Evolutionary conservation across 1,140 invertebrate species (phyloP), one percentile per base, ranked within the genome.

Genomic region (Plodia interpunctella): DNA sequence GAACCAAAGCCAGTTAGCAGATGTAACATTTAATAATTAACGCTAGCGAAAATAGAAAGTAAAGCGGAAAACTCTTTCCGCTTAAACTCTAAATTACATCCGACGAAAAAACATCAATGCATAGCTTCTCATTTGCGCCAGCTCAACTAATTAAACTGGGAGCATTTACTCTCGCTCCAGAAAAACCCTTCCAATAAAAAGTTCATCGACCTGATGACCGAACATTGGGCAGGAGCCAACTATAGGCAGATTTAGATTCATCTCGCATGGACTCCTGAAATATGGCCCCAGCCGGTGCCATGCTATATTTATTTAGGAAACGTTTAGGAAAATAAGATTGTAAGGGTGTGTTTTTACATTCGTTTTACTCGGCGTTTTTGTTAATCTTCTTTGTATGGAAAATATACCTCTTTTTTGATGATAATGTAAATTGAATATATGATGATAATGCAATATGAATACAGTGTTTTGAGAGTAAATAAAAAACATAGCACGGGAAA

Each of bases 191-290:
- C 54, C 49, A 69, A 65, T 69, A 68, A 70, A 66, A 71, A 63
- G 60, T 64, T 66, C 63, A 67, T 62, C 62, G 64, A 28, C 28
- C 60, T 60, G 59, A 64, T 70, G 68, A 69, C 62, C 70, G 49
- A 67, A 68, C 66, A 63, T 55, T 59, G 66, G 69, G 74, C 69
- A 60, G 32, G 61, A 72, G 71, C 74, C 74, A 77, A 70, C 60
- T 70, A 70, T 75, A 71, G 62, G 60, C 63, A 72, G 66, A 77
- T 78, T 77, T 74, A 74, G 68, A 74, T 76, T 71, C 65, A 72
- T 66, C 66, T 70, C 60, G 20, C 60, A 60, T 65, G 57, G 51
- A 59, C 63, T 67, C 57, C 57, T 74, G 67, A 72, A 70, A 78
- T 74, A 76, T 74, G 69, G 60, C 60, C 53, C 35, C 65, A 65